Evolutionary conservation across 2,888 invertebrate species (phyloP), one percentile per base, ranked within the genome.

Genomic region (Eupelmus urozonus): DNA sequence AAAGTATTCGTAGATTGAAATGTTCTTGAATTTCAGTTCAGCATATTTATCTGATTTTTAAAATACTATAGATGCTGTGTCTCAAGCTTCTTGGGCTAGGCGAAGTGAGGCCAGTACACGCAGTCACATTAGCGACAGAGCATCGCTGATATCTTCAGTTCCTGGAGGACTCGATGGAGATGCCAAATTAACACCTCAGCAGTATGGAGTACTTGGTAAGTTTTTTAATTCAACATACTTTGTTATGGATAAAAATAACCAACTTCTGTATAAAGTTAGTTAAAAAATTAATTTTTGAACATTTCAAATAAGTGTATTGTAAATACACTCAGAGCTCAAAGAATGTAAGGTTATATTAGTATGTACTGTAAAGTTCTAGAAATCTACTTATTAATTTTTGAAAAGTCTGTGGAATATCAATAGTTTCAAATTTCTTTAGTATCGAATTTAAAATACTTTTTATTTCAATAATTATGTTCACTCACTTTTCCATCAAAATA

Each of bases 141-240:
- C 85, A 40, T 89, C 89, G 2, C 82, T 89, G n/a, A 87, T 89
- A 81, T 89, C 89, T 2, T 89, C 88, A 1, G 84, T 87, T 42
- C 88, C 88, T 27, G 89, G 87, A 73, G 87, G 86, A 18, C 91
- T 91, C 13, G 92, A 92, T 57, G 92, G 92, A 81, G 93, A 93
- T 45, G 91, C 93, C 1, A 93, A 93, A 80, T 91, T 97, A 45
- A 95, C 96, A 2, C 96, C 97, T 0, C 96, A 96, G 87, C 96
- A 97, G 85, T 92, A 97, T 40, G 97, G 97, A 78, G 95, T 96
- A 34, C 95, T 97, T 93, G 97, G 96, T 95, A 90, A 94, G 94
- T 74, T 29, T 70, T 25, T 57, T 11, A 42, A 53, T 18, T 27
- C 27, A 40, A 40, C 40, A 7, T 40, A 40, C 4, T 11, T 40